These are phyloP conservation scores for Motacilla tschutschensis DNA, from an alignment of 2,113 vertebrate species.

Conservation along the genomic window DNA sequence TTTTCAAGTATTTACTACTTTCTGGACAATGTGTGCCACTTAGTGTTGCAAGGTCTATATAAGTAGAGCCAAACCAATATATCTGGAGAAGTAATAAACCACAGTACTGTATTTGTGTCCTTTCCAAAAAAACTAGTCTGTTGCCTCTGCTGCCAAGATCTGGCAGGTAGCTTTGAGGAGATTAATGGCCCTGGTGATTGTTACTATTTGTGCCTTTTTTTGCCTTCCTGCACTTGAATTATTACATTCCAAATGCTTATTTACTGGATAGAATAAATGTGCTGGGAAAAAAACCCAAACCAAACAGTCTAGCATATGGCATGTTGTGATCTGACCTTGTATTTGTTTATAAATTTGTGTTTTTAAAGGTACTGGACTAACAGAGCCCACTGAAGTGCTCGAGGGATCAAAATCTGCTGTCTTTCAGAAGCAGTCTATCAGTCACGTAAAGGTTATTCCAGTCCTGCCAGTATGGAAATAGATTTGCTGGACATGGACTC, in stretches of 20 bases:
- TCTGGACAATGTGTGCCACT: neutral
- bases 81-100: slow-evolving; percentile 39
- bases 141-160: slow-evolving; percentile 31
- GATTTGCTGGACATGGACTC: neutral
- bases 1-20: slow-evolving; percentile 24
- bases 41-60: neutral
- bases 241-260: neutral
- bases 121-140: slow-evolving; percentile 21
- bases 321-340: neutral
- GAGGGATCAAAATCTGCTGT: neutral
- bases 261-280: neutral
- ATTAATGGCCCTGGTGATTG: slow-evolving; percentile 28
- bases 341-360: neutral
- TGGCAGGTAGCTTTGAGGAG: slow-evolving; percentile 44
- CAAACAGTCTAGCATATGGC: rapidly evolving
- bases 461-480: neutral
- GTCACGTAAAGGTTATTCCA: neutral
- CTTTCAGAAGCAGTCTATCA: neutral
- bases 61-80: slow-evolving; percentile 24
- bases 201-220: slow-evolving; percentile 22
- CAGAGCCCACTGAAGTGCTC: neutral
- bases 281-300: neutral
- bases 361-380: neutral
- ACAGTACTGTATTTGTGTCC: neutral
- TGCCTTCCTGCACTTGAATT: neutral